Conservation (phyloP, 1,140 invertebrate genomes). For the Chironomus striatipennis region DNA sequence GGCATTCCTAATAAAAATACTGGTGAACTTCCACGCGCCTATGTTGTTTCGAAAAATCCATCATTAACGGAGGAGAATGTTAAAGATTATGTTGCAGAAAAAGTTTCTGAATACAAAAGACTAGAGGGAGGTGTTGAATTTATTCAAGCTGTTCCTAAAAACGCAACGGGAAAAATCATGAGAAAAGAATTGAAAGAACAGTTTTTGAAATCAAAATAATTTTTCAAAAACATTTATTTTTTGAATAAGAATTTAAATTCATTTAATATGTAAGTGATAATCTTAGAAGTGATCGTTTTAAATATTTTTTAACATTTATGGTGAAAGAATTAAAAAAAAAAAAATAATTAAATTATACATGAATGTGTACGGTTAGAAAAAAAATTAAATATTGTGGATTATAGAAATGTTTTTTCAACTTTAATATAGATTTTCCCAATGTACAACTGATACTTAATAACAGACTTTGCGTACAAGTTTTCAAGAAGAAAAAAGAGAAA, state of each 20-base stretch:
- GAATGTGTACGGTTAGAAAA: too few species aligned
- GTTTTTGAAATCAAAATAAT: constrained; percentile 27
- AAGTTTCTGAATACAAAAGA: constrained; percentile 58
- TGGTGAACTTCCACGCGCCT: constrained; percentile 71
- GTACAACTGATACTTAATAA: too few species aligned
- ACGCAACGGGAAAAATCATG: constrained; percentile 64
- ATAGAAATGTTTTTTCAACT: not conserved
- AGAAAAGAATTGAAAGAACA: constrained; percentile 48
- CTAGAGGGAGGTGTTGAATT: constrained; percentile 58
- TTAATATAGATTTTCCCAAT: too few species aligned
- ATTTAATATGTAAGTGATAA: not conserved
- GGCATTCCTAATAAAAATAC: constrained; percentile 61
- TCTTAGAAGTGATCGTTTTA: not conserved
- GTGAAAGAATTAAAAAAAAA: too few species aligned
- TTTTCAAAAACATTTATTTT: not conserved
- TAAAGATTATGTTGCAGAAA: constrained; percentile 48
- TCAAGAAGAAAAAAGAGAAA: not conserved
- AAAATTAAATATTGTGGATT: not conserved
- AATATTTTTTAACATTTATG: too few species aligned
- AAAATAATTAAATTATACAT: too few species aligned
- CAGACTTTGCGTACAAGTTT: too few species aligned
- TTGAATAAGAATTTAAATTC: not conserved
- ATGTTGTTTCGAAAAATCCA: constrained; percentile 47
- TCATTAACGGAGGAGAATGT: constrained; percentile 43
- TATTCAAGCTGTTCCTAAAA: constrained; percentile 62